phyloP scores from a whole-genome alignment of 1,140 invertebrate species.

The Brachionus angularis region DNA sequence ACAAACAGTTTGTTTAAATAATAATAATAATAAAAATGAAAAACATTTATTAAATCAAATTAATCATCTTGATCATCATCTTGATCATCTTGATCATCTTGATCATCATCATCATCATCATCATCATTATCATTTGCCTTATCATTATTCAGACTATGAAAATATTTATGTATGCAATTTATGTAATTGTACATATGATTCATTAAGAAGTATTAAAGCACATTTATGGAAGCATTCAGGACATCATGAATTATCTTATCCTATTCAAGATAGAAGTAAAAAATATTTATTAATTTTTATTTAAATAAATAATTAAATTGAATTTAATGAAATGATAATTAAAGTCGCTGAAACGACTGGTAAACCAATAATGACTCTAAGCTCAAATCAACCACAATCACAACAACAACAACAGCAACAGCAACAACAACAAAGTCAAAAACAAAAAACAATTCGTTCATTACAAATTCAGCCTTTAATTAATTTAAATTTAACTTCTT shows the following conservation, averaged over 20 bases:
- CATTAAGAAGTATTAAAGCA: slow-evolving; percentile 57
- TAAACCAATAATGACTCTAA: slow-evolving; percentile 3
- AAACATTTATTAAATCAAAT: too few species aligned
- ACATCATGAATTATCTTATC: slow-evolving; percentile 54
- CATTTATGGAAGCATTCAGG: slow-evolving; percentile 58
- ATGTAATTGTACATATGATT: slow-evolving; percentile 55
- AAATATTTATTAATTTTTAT: background rate
- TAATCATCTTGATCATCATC: too few species aligned
- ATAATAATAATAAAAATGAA: too few species aligned
- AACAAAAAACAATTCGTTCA: slow-evolving; percentile 47
- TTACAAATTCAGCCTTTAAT: slow-evolving; percentile 49
- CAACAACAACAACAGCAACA: too few species aligned
- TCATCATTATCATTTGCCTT: slow-evolving; percentile 42
- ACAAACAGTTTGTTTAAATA: too few species aligned
- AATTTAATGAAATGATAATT: background rate
- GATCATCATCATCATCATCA: background rate
- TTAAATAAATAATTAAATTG: background rate
- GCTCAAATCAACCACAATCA: too few species aligned
- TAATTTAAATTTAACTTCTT: too few species aligned
- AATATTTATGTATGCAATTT: slow-evolving; percentile 52
- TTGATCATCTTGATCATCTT: background rate
- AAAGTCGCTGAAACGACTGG: background rate
- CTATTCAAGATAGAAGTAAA: slow-evolving; percentile 46
- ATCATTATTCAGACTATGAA: slow-evolving; percentile 49
- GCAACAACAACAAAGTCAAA: background rate